Conservation (phyloP, 2,113 vertebrate genomes). For the Tonatia bakeri region DNA sequence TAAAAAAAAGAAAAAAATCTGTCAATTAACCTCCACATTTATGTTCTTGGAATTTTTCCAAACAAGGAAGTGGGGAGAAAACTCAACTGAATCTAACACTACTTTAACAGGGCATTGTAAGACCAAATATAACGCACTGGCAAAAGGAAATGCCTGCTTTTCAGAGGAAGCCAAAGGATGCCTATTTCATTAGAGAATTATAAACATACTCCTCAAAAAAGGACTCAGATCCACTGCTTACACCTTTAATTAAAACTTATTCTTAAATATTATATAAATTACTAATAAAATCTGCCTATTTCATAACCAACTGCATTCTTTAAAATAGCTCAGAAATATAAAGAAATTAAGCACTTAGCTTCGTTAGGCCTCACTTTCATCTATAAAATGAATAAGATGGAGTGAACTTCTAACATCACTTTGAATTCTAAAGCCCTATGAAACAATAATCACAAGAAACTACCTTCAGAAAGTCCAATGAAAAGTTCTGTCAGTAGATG, state of each 20-base stretch:
- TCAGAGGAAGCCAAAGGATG: neutral
- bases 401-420: neutral
- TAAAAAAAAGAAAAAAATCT: neutral
- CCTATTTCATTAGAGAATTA: neutral
- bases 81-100: neutral
- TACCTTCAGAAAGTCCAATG: neutral
- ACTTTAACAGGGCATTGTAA: neutral
- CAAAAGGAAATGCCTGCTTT: conserved; percentile 13
- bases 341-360: conserved; percentile 22
- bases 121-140: neutral
- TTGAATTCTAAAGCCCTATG: neutral
- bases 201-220: neutral
- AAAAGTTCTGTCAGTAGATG: neutral
- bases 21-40: neutral
- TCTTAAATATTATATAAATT: conserved; percentile 11
- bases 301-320: neutral
- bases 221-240: neutral
- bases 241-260: neutral
- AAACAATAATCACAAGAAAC: neutral
- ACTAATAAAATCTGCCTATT: neutral
- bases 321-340: neutral
- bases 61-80: neutral
- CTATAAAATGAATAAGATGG: neutral
- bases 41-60: neutral
- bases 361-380: neutral